Base-by-base conservation (phyloP, 2,113 vertebrate genomes). In the Pogona vitticeps region DNA sequence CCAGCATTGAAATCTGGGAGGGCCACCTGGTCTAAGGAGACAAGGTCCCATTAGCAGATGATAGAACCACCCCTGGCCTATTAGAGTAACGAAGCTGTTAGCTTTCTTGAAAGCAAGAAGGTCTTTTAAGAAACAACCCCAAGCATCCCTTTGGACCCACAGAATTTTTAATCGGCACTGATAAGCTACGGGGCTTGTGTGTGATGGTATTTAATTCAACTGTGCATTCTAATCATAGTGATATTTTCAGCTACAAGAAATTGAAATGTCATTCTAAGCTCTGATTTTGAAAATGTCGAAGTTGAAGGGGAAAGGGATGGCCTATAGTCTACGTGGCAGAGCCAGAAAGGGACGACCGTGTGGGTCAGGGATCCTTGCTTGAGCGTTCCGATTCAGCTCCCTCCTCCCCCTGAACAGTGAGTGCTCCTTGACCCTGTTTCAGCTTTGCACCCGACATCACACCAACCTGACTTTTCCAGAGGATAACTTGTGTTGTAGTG, bases 1-100 rank as follows among this genome's bases (percentile, higher is more conserved):
- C 99, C 99, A 0, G 98, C 97, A 0, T 96, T 96, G 91, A 99
- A 99, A 93, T 99, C 99, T 0, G 98, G 99, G 88, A 99, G 94
- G 23, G 94, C 98, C 0, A 99, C 96, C 96, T 99, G 99, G 94
- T 99, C 98, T 99, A 91, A 5, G 40, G 18, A 63, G 31, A 56
- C n/a, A 56, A 82, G 1, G 4, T n/a, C 26, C 36, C 21, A 9
- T 46, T 17, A 42, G 14, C 46, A 46, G 38, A 15, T 52, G 18
- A 12, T 21, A 1, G 59, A 21, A 6, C 28, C 59, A 5, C 2
- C 76, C 21, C 31, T 17, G n/a, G 76, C 46, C 10, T 52, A 52
- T 52, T 52, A 52, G 46, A 52, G 46, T 52, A 52, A 52, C 46
- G 5, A 52, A 52, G 5, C 10, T 52, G 46, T 52, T 52, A 52